Evolutionary conservation across 2,113 vertebrate species (phyloP).

Genomic region (Leucosticte australis): DNA sequence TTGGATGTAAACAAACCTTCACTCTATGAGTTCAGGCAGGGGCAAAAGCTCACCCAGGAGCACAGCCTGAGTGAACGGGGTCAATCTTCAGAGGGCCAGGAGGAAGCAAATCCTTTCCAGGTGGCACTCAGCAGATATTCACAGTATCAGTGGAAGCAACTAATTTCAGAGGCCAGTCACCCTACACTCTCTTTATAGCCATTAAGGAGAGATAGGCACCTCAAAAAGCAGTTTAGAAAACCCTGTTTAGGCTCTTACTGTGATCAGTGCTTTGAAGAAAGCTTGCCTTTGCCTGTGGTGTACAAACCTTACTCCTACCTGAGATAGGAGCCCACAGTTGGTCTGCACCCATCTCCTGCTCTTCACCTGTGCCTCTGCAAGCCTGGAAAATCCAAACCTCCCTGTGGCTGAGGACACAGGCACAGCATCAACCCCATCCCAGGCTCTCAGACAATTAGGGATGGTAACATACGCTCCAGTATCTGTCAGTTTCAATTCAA

Average conservation of each 20-base stretch:
- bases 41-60: constrained; percentile 38
- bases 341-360: neutral
- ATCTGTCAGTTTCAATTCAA: neutral
- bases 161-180: constrained; percentile 12
- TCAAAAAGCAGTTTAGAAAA: neutral
- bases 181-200: neutral
- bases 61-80: neutral
- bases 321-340: neutral
- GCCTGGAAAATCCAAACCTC: neutral
- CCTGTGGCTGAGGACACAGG: neutral
- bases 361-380: accelerated
- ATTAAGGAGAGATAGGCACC: constrained; percentile 12
- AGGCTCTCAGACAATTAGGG: neutral
- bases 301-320: neutral
- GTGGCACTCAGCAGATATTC: neutral
- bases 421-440: neutral
- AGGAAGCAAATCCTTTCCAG: constrained; percentile 40
- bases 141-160: neutral
- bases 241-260: neutral
- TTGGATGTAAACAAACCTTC: constrained; percentile 52
- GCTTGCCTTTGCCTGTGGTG: neutral
- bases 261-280: neutral
- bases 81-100: neutral
- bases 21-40: constrained; percentile 43
- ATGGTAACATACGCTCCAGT: neutral